A percentile compares a stretch with the other conserved stretches of the same genome.
phyloP scores from a whole-genome alignment of 2,797 vertebrate genomes.

The Alauda arvensis region DNA sequence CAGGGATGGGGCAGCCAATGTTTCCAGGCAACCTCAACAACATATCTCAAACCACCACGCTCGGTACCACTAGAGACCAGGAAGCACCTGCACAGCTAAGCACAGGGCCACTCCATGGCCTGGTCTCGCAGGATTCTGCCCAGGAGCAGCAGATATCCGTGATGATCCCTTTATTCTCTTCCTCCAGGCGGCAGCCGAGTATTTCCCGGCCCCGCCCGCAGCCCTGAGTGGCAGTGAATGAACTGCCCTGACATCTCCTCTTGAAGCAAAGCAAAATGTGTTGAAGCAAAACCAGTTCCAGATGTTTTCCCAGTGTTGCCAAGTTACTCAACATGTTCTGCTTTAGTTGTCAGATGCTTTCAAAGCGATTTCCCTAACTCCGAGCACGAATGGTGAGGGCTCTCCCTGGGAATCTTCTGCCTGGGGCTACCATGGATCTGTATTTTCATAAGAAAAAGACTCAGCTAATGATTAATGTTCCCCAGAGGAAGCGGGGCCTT shows the following conservation, averaged over 20 bases:
- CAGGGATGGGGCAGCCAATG: not conserved
- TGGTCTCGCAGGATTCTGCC: not conserved
- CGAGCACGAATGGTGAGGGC: conserved; percentile 56
- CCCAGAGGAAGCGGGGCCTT: conserved; percentile 51
- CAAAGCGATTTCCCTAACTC: conserved; percentile 58
- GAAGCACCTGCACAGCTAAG: not conserved
- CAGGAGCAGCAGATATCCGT: not conserved
- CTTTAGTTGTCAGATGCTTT: conserved; percentile 60
- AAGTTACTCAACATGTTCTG: conserved; percentile 63
- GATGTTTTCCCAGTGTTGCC: conserved; percentile 59
- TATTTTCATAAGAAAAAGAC: conserved; percentile 54
- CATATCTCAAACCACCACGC: not conserved
- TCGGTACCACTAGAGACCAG: not conserved
- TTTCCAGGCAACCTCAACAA: not conserved
- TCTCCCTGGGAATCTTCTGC: conserved; percentile 61
- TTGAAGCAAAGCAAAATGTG: conserved; percentile 57
- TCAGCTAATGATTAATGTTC: conserved; percentile 48
- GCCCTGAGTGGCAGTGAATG: conserved; percentile 49
- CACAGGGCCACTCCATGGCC: not conserved
- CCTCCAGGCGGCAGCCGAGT: not conserved
- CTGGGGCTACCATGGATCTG: conserved; percentile 55
- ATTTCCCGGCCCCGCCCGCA: not conserved
- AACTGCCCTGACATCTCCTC: conserved; percentile 59
- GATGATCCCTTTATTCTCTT: not conserved
- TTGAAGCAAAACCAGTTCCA: conserved; percentile 58